Conservation (phyloP, 2,888 invertebrate species). For the Entomobrya proxima region DNA sequence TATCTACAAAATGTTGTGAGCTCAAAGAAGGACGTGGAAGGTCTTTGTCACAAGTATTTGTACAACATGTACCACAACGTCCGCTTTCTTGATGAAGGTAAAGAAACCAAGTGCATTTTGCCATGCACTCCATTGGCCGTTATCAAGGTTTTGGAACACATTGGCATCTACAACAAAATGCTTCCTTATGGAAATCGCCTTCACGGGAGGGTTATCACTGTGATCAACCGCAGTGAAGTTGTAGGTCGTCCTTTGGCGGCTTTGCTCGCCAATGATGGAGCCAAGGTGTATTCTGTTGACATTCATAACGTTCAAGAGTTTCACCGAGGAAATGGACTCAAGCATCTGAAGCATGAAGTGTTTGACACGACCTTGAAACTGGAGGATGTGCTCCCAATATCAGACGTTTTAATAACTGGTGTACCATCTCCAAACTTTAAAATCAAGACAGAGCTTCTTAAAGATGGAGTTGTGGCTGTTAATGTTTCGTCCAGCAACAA, state of each 20-base stretch:
- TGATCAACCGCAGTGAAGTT: constrained; percentile 71
- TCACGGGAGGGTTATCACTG: constrained; percentile 67
- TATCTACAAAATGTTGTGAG: constrained; percentile 70
- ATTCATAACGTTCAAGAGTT: constrained; percentile 65
- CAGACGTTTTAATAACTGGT: constrained; percentile 71
- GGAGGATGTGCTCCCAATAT: constrained; percentile 66
- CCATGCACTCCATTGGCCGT: constrained; percentile 71
- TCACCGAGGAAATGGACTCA: constrained; percentile 63
- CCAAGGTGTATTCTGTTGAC: constrained; percentile 71
- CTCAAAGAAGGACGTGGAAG: constrained; percentile 70
- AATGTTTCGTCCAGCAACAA: constrained; percentile 69
- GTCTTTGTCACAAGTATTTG: constrained; percentile 66
- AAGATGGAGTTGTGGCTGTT: constrained; percentile 70
- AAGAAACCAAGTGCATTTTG: constrained; percentile 68
- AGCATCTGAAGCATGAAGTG: constrained; percentile 67
- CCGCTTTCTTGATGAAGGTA: constrained; percentile 64
- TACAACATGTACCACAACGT: constrained; percentile 73
- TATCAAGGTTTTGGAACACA: constrained; percentile 70
- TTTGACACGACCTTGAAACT: constrained; percentile 59
- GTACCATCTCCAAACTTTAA: constrained; percentile 65
- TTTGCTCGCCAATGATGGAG: constrained; percentile 70
- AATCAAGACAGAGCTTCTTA: constrained; percentile 61
- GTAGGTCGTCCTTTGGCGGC: constrained; percentile 71
- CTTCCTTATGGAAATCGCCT: constrained; percentile 70
- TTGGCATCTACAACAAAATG: constrained; percentile 63